Percentiles rank a stretch among this genome's conserved stretches.
phyloP scores from a whole-genome alignment of 2,888 invertebrate species.

The Drosophila subsilvestris region DNA sequence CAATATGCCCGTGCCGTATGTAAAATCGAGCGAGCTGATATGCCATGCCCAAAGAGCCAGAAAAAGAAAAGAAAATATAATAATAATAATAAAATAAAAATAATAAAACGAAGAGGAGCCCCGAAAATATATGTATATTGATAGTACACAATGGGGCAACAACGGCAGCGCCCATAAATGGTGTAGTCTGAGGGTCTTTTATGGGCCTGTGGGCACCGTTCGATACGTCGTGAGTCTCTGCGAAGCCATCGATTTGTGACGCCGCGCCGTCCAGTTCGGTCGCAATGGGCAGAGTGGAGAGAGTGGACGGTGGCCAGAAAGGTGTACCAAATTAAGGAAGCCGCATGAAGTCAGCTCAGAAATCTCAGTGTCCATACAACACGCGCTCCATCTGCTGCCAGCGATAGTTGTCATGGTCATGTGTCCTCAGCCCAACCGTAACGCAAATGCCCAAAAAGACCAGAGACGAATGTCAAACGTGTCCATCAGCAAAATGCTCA shows the following conservation, averaged over 20 bases:
- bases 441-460: background rate
- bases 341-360: slow-evolving; percentile 18
- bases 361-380: too few relatives aligned
- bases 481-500: slow-evolving; percentile 1
- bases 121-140: slow-evolving; percentile 71
- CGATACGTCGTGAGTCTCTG: slow-evolving; percentile 65
- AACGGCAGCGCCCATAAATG: slow-evolving; percentile 62
- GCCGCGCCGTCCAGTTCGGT: slow-evolving; percentile 47
- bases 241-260: slow-evolving; percentile 71
- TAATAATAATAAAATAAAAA: slow-evolving; percentile 37
- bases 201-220: slow-evolving; percentile 44
- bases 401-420: slow-evolving; percentile 30
- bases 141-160: slow-evolving; percentile 65
- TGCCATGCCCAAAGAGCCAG: slow-evolving; percentile 35
- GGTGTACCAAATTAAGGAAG: slow-evolving; percentile 66
- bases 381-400: too few relatives aligned
- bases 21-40: slow-evolving; percentile 34
- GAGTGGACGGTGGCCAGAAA: slow-evolving; percentile 29
- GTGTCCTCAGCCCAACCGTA: slow-evolving; percentile 6
- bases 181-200: slow-evolving; percentile 62
- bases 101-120: slow-evolving; percentile 58
- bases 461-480: slow-evolving; percentile 13
- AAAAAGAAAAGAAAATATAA: slow-evolving; percentile 28
- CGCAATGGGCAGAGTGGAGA: slow-evolving; percentile 41
- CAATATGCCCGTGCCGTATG: slow-evolving; percentile 8